Conservation (phyloP, 2,797 vertebrate species). For the Champsocephalus esox region DNA sequence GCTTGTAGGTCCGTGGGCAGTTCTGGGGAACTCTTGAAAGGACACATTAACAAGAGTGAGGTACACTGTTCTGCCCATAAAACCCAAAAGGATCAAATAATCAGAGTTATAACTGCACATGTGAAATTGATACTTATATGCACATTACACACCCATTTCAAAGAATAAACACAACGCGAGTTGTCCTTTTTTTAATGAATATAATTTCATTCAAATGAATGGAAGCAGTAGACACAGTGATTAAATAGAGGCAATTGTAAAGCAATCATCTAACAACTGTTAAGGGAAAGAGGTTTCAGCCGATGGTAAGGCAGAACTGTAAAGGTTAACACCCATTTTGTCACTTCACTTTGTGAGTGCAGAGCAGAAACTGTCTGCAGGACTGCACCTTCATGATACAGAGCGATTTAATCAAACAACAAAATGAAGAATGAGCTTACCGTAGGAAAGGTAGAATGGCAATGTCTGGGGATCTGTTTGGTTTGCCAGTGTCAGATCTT, state of each 20-base stretch:
- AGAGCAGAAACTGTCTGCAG: too few relatives aligned
- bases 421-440: constrained; percentile 28
- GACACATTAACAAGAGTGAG: constrained; percentile 13
- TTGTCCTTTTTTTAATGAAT: constrained; percentile 79
- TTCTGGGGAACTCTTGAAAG: constrained; percentile 70
- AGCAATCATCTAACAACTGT: constrained; percentile 77
- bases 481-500: constrained; percentile 70
- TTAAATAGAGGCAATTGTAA: constrained; percentile 82
- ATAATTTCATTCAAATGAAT: constrained; percentile 80
- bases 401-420: background rate
- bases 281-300: constrained; percentile 33
- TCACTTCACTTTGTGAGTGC: too few relatives aligned
- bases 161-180: constrained; percentile 29
- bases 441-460: constrained; percentile 63
- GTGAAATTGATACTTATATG: background rate
- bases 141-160: background rate
- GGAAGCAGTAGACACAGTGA: constrained; percentile 63
- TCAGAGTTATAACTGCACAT: background rate
- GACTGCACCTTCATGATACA: too few relatives aligned
- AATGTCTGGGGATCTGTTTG: constrained; percentile 69
- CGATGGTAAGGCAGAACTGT: too few relatives aligned
- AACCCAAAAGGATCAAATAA: background rate
- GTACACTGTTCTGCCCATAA: background rate
- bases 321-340: too few relatives aligned
- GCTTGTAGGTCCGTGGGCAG: constrained; percentile 65